Percentiles rank a stretch among this genome's conserved stretches.
Conservation (phyloP, 2,113 vertebrate genomes). For the Antechinus flavipes region DNA sequence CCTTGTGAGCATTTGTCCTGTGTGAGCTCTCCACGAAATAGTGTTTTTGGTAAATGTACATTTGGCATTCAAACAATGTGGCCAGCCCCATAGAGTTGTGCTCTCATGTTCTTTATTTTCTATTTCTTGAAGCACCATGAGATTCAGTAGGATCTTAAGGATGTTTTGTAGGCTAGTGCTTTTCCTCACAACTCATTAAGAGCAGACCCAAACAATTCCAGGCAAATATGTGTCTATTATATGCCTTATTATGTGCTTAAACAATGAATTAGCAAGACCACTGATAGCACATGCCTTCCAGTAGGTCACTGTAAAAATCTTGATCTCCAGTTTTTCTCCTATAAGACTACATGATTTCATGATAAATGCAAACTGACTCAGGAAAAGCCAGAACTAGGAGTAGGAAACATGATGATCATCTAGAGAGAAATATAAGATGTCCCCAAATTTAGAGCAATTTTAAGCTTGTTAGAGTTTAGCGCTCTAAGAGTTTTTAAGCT, state of each 20-base stretch:
- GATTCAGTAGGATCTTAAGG: not conserved
- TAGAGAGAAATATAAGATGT: not conserved
- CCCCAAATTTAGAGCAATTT: not conserved
- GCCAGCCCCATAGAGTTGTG: too few species aligned
- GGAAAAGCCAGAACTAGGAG: not conserved
- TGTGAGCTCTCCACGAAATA: too few species aligned
- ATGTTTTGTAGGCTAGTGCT: not conserved
- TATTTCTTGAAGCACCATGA: not conserved
- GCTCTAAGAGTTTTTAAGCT: not conserved
- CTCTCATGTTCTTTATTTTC: constrained; percentile 1
- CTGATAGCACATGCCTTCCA: not conserved
- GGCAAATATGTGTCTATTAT: not conserved
- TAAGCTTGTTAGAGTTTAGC: not conserved
- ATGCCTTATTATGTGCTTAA: constrained; percentile 2
- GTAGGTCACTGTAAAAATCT: not conserved
- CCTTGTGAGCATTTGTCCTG: too few species aligned
- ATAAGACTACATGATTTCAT: not conserved
- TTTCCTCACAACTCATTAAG: not conserved
- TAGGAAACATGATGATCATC: not conserved
- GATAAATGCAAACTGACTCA: constrained; percentile 1
- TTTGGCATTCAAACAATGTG: too few species aligned
- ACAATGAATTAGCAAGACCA: constrained; percentile 29
- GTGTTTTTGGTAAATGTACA: too few species aligned
- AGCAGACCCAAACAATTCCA: not conserved
- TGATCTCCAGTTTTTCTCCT: not conserved